Conservation (phyloP, 2,888 invertebrate species). For the Leptinotarsa peninsularis region DNA sequence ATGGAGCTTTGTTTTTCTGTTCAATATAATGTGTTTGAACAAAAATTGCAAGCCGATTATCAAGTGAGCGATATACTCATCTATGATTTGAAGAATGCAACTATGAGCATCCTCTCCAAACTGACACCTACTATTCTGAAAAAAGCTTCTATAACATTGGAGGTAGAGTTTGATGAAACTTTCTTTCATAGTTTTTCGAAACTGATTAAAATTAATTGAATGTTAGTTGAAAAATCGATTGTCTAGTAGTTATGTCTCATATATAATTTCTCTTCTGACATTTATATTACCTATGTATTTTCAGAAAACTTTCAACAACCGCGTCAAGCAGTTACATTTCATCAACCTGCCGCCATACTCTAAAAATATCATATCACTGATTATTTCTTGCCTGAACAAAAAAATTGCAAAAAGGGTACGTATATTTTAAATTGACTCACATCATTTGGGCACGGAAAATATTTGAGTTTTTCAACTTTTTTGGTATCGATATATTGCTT, state of each 20-base stretch:
- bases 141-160: constrained; percentile 64
- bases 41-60: constrained; percentile 65
- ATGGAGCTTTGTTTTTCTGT: constrained; percentile 63
- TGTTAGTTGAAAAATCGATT: no score
- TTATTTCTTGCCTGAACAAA: neutral
- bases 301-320: neutral
- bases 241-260: no score
- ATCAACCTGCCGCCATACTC: neutral
- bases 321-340: neutral
- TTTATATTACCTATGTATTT: neutral
- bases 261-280: no score
- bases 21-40: constrained; percentile 58
- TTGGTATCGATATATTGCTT: no score
- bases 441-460: neutral
- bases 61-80: constrained; percentile 67
- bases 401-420: neutral
- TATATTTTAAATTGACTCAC: neutral
- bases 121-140: constrained; percentile 65
- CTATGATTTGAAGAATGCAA: constrained; percentile 64
- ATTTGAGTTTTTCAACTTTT: neutral
- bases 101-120: constrained; percentile 64
- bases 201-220: no score
- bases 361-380: neutral
- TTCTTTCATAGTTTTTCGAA: no score
- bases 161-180: constrained; percentile 57